A percentile compares a stretch with the other conserved stretches of the same genome.
Evolutionary conservation across 2,113 vertebrate genomes (phyloP).

Genomic region (Ciconia stormi): DNA sequence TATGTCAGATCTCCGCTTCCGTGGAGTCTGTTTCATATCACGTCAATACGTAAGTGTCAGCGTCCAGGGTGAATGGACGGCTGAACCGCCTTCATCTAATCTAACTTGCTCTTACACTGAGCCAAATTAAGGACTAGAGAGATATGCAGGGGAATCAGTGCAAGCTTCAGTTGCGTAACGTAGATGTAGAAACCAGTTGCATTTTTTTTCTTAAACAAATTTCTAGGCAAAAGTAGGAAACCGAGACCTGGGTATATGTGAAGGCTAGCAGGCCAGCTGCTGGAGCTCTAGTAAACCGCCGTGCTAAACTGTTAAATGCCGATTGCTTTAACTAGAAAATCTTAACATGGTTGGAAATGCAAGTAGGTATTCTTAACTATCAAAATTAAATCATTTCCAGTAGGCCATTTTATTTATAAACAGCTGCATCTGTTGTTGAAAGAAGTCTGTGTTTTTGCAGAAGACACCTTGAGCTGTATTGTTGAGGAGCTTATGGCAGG

Average conservation of each 20-base stretch:
- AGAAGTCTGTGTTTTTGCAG: neutral
- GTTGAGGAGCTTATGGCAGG: neutral
- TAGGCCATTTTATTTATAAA: neutral
- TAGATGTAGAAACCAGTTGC: neutral
- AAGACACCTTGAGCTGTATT: neutral
- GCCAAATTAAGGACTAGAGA: neutral
- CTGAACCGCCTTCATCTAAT: neutral
- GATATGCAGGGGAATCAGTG: neutral
- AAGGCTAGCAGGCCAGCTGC: neutral
- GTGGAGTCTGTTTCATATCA: neutral
- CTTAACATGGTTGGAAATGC: neutral
- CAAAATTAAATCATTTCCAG: fast-evolving
- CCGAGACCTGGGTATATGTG: neutral
- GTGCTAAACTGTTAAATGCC: fast-evolving
- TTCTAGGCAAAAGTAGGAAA: neutral
- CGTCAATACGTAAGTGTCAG: fast-evolving
- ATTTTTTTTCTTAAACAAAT: neutral
- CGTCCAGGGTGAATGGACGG: neutral
- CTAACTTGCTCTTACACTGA: neutral
- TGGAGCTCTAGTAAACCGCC: neutral
- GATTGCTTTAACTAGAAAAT: neutral
- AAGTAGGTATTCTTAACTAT: neutral
- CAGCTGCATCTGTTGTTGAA: neutral
- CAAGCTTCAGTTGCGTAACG: neutral
- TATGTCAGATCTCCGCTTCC: neutral